These are phyloP conservation scores for Muscicapa comitata DNA, from an alignment of 2,797 vertebrate species.

Conservation along the genomic window DNA sequence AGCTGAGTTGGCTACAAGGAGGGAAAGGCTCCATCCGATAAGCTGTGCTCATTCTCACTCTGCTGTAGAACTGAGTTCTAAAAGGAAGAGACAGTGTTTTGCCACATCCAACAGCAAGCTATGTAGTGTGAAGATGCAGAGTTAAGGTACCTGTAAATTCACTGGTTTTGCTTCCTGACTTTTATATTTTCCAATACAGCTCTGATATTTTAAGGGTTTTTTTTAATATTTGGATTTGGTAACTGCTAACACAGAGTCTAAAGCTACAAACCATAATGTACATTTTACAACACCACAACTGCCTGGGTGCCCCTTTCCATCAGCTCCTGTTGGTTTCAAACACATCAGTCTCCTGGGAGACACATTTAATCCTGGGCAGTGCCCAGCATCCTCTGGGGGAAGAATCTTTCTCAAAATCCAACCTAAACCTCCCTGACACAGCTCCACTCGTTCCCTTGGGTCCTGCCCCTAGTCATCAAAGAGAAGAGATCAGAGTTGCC, in stretches of 20 bases:
- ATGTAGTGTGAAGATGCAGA: not conserved
- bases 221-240: not conserved
- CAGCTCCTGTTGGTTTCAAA: not conserved
- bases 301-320: not conserved
- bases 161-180: not conserved
- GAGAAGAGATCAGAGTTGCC: not conserved
- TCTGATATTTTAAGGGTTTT: not conserved
- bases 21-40: not conserved
- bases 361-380: not conserved
- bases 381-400: not conserved
- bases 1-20: not conserved
- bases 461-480: too few relatives aligned
- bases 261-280: not conserved
- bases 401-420: not conserved
- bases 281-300: not conserved
- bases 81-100: not conserved
- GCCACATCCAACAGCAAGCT: not conserved
- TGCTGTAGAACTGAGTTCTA: not conserved
- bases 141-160: not conserved
- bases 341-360: not conserved
- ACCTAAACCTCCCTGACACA: not conserved
- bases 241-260: not conserved
- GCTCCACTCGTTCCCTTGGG: not conserved
- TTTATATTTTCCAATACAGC: not conserved
- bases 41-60: not conserved